These are phyloP conservation scores for Drosophila sulfurigaster DNA, from an alignment of 1,140 invertebrate genomes.

Conservation along the genomic window DNA sequence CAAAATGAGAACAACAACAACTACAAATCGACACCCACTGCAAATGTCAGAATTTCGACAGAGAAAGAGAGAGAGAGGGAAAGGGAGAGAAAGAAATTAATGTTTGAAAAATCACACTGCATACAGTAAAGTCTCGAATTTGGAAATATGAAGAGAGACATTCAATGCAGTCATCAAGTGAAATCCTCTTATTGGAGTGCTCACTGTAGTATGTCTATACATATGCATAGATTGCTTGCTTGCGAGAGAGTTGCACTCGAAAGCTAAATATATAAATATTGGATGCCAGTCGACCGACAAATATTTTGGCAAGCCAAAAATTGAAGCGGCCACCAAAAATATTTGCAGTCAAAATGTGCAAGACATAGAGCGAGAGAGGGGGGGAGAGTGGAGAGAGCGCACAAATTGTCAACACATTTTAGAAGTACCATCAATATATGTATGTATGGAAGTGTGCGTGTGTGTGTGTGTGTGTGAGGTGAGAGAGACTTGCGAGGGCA, in stretches of 20 bases:
- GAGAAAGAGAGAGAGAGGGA: too few species aligned
- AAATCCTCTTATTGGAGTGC: not conserved
- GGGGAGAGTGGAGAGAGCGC: not conserved
- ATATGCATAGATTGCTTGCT: not conserved
- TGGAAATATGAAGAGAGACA: too few species aligned
- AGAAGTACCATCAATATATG: too few species aligned
- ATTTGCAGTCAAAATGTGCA: constrained; percentile 19
- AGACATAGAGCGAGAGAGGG: not conserved
- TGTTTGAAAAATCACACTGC: not conserved
- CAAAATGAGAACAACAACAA: constrained; percentile 16
- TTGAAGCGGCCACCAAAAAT: constrained; percentile 44
- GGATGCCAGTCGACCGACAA: constrained; percentile 69
- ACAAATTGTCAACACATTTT: constrained; percentile 53
- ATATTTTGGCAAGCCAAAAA: constrained; percentile 75
- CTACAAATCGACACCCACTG: constrained; percentile 5
- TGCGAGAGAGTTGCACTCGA: constrained; percentile 47
- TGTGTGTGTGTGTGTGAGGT: constrained; percentile 23
- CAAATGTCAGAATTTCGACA: constrained; percentile 14
- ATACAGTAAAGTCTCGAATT: not conserved
- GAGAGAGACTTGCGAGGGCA: not conserved
- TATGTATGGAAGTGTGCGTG: too few species aligned
- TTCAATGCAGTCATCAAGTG: too few species aligned
- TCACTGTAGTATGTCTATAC: constrained; percentile 1
- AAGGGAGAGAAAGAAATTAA: constrained; percentile 29
- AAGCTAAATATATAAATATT: constrained; percentile 68